Evolutionary conservation across 2,888 invertebrate genomes (phyloP), one percentile per base, ranked within the genome.

Genomic region (Phyllotreta striolata): DNA sequence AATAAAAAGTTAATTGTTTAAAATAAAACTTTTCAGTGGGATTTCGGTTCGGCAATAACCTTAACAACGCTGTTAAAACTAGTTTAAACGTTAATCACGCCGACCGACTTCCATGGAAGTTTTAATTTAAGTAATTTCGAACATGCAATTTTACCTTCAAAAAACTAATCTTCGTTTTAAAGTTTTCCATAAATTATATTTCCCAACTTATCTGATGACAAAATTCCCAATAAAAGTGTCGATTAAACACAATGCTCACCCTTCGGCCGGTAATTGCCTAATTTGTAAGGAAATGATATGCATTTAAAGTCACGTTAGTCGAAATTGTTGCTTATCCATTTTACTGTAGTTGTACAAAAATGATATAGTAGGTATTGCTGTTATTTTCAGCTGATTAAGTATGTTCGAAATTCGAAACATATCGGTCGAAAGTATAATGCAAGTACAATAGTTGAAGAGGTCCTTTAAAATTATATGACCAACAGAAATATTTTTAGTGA

Each of bases 141-240:
- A 70, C 75, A 76, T 76, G 76, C 76, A 74, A 76, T 74, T 74
- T 70, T 62, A 55, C 37, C 55, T 59, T 70, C 72, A 73, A 76
- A 75, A 75, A 74, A 70, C 63, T 68, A 68, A 69, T 69, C 69
- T 62, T 56, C 68, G 62, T 49, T 55, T 46, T 38, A 66, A 65
- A 39, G 66, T 69, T 69, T 24, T 66, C 71, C 74, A 70, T 71
- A 70, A 72, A 72, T 72, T 68, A 67, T 57, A 65, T 67, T 64
- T 63, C 44, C 58, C 62, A 64, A 57, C 62, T 61, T 62, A 62
- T 63, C 66, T 63, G 73, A 73, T 72, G 66, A 69, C 67, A 49
- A 70, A 71, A 73, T 73, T 70, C 64, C 70, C 56, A 68, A 67
- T 67, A 57, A 65, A 67, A 64, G 63, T 70, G 71, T 71, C 69